A percentile compares a stretch with the other conserved stretches of the same genome.
Conservation (phyloP, 2,113 vertebrate genomes). For the Hepsetus odoe region DNA sequence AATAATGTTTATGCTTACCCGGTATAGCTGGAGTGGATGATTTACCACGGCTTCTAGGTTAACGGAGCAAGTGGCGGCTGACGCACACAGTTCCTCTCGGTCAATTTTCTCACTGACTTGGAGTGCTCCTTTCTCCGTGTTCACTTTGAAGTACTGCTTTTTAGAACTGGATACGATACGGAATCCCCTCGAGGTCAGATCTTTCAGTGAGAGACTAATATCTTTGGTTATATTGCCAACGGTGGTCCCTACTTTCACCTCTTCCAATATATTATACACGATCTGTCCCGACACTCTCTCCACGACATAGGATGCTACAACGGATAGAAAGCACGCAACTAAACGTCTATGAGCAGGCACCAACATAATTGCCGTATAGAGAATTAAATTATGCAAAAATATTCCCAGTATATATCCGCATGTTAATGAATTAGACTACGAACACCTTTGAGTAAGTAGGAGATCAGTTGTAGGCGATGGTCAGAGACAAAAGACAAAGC, state of each 20-base stretch:
- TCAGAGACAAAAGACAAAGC: constrained; percentile 32
- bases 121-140: constrained; percentile 63
- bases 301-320: constrained; percentile 41
- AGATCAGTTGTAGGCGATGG: neutral
- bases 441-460: neutral
- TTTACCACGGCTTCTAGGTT: constrained; percentile 65
- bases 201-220: constrained; percentile 61
- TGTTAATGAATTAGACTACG: neutral
- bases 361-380: constrained; percentile 25
- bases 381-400: neutral
- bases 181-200: constrained; percentile 64
- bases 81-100: constrained; percentile 68
- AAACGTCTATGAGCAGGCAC: neutral
- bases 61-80: constrained; percentile 57
- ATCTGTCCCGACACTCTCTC: constrained; percentile 61
- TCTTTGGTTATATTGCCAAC: constrained; percentile 75
- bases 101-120: constrained; percentile 67
- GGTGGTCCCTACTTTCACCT: constrained; percentile 71
- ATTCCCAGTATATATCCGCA: neutral
- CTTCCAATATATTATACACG: constrained; percentile 68
- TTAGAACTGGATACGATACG: constrained; percentile 63
- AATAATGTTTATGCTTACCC: constrained; percentile 62
- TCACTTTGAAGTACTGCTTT: constrained; percentile 67
- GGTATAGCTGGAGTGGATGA: constrained; percentile 62
- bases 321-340: constrained; percentile 19